phyloP scores from a whole-genome alignment of 2,113 vertebrate genomes.

The Sylvietta virens region DNA sequence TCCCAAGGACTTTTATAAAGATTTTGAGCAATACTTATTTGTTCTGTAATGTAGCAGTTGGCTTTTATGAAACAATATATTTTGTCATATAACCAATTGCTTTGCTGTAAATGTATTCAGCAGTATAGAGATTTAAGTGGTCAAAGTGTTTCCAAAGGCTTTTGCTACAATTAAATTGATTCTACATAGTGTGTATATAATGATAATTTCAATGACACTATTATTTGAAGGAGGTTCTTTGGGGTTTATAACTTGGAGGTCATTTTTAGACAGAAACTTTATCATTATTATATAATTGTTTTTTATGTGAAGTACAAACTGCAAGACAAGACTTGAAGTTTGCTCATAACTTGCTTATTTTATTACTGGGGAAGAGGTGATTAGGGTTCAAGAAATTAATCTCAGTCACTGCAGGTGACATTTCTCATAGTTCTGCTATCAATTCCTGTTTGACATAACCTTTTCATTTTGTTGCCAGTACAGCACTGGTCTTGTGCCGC shows the following conservation, averaged over 20 bases:
- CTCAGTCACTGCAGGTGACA: constrained; percentile 6
- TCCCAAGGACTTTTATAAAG: background rate
- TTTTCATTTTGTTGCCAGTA: background rate
- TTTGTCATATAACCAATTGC: background rate
- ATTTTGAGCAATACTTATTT: background rate
- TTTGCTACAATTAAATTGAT: background rate
- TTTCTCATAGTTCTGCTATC: constrained; percentile 8
- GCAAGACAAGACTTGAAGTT: background rate
- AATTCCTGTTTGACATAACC: constrained; percentile 14
- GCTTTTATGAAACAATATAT: background rate
- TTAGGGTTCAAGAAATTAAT: constrained; percentile 13
- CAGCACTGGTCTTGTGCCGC: background rate
- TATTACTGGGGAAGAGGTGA: background rate
- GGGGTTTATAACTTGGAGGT: background rate
- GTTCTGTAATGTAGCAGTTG: background rate
- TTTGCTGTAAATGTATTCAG: background rate
- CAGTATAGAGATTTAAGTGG: background rate
- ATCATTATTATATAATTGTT: background rate
- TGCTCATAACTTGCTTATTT: background rate
- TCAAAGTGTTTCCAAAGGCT: background rate
- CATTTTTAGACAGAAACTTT: constrained; percentile 9
- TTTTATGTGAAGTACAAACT: background rate
- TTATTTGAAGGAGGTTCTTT: background rate
- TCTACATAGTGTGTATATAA: background rate
- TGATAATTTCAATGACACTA: background rate